Evolutionary conservation across 2,888 invertebrate species (phyloP), one percentile per base, ranked within the genome.

Genomic region (Apamea epomidion): DNA sequence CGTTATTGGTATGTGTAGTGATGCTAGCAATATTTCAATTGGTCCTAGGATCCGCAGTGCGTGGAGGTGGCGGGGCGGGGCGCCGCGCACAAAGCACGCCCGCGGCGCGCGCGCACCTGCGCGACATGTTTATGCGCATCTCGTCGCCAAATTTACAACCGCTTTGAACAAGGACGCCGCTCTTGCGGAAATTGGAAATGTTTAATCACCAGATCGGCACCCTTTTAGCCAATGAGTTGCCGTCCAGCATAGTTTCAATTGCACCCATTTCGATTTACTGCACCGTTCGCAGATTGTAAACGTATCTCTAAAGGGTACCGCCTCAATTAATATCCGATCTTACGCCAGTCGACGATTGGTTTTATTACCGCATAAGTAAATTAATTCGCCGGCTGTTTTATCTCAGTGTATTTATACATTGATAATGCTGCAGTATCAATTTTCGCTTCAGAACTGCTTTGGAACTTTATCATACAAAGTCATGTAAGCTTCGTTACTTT

Each of bases 111-210:
- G 86, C 89, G 90, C 94, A 93, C 93, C 93, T 93, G 94, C 90
- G 86, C 90, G 95, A 96, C 95, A 95, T 95, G 92, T 96, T 96
- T 96, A 96, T 96, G 95, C 90, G 91, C 92, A 89, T 91, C 90
- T 90, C 91, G 91, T 92, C 93, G 94, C 94, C 93, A 95, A 96
- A 96, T 96, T 96, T 95, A 96, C 95, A 93, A 89, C 90, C 89
- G 85, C 76, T 60, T 76, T 72, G 86, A 87, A 88, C 90, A 90
- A 89, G 89, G 85, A 87, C 84, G 81, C 83, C 85, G 92, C 91
- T 80, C 80, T 86, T 92, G 91, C 92, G 94, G 95, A 95, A 94
- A 95, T 95, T 94, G 94, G 91, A 94, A 92, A 93, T 92, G 94
- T 95, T 95, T 95, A 94, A 96, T 94, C 92, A 92, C 93, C 91